A percentile compares a stretch with the other conserved stretches of the same genome.
Conservation (phyloP, 2,797 vertebrate species). For the Ctenopoma kingsleyae region DNA sequence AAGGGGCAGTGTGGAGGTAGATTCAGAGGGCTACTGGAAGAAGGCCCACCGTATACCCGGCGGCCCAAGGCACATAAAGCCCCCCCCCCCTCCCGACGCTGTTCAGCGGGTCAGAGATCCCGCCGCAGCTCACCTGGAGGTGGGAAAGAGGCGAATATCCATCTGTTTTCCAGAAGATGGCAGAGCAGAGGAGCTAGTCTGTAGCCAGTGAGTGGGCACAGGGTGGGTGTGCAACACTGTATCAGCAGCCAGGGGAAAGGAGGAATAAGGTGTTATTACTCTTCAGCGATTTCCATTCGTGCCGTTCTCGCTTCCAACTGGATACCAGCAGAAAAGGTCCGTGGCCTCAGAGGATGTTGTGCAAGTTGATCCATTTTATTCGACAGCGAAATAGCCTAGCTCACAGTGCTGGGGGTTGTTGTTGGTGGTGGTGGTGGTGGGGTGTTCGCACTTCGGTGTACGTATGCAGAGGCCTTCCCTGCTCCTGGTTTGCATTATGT, state of each 20-base stretch:
- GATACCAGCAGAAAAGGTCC: neutral
- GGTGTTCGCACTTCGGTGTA: slow-evolving; percentile 22
- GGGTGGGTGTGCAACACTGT: slow-evolving; percentile 68
- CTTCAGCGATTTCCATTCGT: slow-evolving; percentile 34
- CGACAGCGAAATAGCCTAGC: slow-evolving; percentile 2
- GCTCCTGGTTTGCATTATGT: slow-evolving; percentile 51
- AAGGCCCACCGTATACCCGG: slow-evolving; percentile 24
- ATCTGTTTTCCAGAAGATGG: slow-evolving; percentile 61
- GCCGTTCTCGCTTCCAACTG: neutral
- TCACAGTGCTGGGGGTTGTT: neutral
- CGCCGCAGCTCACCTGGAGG: slow-evolving; percentile 65
- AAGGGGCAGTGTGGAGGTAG: neutral
- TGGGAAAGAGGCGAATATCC: slow-evolving; percentile 50
- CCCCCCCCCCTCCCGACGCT: slow-evolving; percentile 3
- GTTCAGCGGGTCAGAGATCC: slow-evolving; percentile 54
- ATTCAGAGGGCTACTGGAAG: neutral
- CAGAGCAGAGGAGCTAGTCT: slow-evolving; percentile 56
- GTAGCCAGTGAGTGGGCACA: slow-evolving; percentile 67
- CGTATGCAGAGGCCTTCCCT: slow-evolving; percentile 41
- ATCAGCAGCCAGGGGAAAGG: slow-evolving; percentile 48
- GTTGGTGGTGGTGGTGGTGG: too few relatives aligned
- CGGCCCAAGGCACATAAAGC: slow-evolving; percentile 28
- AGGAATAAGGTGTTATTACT: slow-evolving; percentile 40
- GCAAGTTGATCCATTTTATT: slow-evolving; percentile 33
- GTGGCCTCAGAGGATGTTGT: slow-evolving; percentile 7